Conservation (phyloP, 2,113 vertebrate genomes). For the Sturnira hondurensis region DNA sequence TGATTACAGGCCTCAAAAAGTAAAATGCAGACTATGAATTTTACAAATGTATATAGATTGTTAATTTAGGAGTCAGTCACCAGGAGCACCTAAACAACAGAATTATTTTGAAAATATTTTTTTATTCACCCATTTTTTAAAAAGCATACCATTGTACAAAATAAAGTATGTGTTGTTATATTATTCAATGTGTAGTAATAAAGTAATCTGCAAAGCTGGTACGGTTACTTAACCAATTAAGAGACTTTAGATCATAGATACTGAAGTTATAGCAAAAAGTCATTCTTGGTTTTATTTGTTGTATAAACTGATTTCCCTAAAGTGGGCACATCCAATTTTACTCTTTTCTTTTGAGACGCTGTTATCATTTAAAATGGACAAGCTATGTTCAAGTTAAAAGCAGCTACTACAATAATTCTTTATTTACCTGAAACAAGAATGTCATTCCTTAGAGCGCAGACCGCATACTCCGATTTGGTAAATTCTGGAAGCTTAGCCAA, state of each 20-base stretch:
- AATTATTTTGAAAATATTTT: not conserved
- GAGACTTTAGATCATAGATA: not conserved
- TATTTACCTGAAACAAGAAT: constrained; percentile 97
- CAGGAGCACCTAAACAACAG: not conserved
- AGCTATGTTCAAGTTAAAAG: not conserved
- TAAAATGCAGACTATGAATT: constrained; percentile 5
- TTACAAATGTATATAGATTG: not conserved
- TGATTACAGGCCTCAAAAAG: not conserved
- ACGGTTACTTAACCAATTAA: not conserved
- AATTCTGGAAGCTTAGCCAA: constrained; percentile 98
- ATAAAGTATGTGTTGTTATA: not conserved
- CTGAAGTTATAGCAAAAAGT: not conserved
- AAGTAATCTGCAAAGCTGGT: not conserved
- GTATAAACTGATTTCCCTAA: not conserved
- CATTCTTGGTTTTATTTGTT: not conserved
- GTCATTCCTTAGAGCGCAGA: constrained; percentile 97
- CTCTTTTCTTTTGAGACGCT: not conserved
- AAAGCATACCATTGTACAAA: not conserved
- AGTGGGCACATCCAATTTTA: not conserved
- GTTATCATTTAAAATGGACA: constrained; percentile 14
- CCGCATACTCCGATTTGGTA: constrained; percentile 97
- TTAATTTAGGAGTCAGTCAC: not conserved
- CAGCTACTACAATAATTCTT: not conserved
- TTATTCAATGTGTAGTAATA: not conserved
- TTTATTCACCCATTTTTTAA: not conserved